Conservation (phyloP, 1,140 invertebrate genomes). For the Trachymyrmex septentrionalis region DNA sequence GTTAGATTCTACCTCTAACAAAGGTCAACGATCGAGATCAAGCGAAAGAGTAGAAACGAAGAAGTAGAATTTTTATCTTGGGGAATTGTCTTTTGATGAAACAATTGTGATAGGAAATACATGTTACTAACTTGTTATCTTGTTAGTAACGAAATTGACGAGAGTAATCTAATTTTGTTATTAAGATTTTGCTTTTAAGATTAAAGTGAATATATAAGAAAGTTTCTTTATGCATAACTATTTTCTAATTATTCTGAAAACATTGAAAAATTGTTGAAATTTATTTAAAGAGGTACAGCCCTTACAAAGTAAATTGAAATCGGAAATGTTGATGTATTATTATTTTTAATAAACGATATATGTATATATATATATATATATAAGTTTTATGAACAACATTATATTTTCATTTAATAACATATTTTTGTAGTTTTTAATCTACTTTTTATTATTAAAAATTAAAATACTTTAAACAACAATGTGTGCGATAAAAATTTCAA, state of each 20-base stretch:
- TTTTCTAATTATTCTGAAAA: neutral
- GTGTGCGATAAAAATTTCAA: too few species aligned
- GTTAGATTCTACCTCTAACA: constrained; percentile 39
- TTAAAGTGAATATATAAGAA: neutral
- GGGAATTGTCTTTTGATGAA: constrained; percentile 31
- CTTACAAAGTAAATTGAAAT: too few species aligned
- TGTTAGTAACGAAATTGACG: neutral
- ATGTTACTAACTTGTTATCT: neutral
- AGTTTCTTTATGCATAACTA: neutral
- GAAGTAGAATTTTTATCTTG: constrained; percentile 32
- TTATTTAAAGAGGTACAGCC: too few species aligned
- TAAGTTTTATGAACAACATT: too few species aligned
- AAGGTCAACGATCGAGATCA: constrained; percentile 27
- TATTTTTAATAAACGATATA: too few species aligned
- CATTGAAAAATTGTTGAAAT: constrained; percentile 6
- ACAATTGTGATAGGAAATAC: constrained; percentile 2
- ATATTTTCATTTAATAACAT: too few species aligned
- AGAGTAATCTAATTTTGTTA: neutral
- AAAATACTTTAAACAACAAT: too few species aligned
- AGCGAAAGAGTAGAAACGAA: neutral
- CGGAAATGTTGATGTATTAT: too few species aligned
- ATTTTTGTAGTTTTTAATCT: too few species aligned
- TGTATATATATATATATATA: too few species aligned
- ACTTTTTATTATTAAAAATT: too few species aligned
- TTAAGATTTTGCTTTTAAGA: neutral